Percentiles rank a stretch among this genome's conserved stretches.
Conservation (phyloP, 2,797 vertebrate species). For the Mormyrus proboscirostris region DNA sequence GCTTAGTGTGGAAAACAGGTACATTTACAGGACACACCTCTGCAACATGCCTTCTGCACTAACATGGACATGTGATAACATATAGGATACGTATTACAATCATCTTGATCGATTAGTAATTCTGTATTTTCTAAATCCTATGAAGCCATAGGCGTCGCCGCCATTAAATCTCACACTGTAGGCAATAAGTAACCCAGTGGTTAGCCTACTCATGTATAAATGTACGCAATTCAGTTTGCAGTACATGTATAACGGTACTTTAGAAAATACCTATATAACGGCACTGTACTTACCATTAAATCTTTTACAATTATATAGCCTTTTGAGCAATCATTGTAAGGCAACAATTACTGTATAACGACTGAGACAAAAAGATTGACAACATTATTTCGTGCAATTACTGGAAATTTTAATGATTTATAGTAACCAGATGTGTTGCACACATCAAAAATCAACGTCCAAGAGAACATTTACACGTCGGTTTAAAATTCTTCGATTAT, state of each 20-base stretch:
- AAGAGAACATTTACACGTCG: background rate
- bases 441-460: background rate
- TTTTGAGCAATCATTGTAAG: background rate
- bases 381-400: background rate
- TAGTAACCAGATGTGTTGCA: background rate
- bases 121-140: background rate
- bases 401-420: background rate
- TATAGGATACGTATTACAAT: background rate
- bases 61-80: background rate
- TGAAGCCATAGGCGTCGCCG: too few relatives aligned
- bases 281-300: background rate
- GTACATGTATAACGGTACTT: background rate
- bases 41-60: background rate
- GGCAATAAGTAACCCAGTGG: background rate
- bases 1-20: conserved; percentile 22
- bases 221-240: background rate
- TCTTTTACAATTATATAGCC: background rate
- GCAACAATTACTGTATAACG: background rate
- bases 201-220: background rate
- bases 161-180: background rate
- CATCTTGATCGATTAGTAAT: background rate
- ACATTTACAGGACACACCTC: conserved; percentile 35
- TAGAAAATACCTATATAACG: background rate
- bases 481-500: background rate
- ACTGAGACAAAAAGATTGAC: background rate